phyloP scores from a whole-genome alignment of 2,113 vertebrate species.

The Turnix velox region DNA sequence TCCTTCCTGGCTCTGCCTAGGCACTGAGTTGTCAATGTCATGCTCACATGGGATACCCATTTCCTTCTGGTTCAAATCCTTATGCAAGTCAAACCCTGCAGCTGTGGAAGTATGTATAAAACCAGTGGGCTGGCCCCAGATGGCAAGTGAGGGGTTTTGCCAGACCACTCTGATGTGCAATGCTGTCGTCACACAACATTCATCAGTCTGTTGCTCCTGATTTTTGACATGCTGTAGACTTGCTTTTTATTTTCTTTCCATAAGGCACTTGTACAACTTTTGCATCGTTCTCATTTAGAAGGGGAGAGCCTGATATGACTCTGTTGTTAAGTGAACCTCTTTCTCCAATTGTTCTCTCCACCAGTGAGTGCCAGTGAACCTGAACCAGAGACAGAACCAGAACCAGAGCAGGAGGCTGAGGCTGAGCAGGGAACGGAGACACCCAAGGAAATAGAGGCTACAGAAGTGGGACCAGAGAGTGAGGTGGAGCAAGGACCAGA shows the following conservation, averaged over 20 bases:
- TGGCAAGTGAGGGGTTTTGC: neutral
- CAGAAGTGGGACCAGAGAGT: constrained; percentile 61
- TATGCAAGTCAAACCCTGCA: neutral
- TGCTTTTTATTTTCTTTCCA: constrained; percentile 18
- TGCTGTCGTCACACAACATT: neutral
- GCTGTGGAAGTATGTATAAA: constrained; percentile 27
- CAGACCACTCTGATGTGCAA: neutral
- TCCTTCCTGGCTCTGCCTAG: neutral
- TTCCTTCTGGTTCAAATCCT: neutral
- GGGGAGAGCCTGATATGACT: neutral
- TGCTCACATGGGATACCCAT: neutral
- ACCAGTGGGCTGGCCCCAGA: neutral
- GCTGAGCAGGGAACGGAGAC: constrained; percentile 62
- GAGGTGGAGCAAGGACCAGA: constrained; percentile 76
- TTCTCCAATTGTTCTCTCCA: constrained; percentile 67
- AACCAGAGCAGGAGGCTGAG: constrained; percentile 58
- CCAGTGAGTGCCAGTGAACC: constrained; percentile 74
- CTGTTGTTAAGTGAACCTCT: constrained; percentile 44
- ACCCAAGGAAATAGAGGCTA: constrained; percentile 55
- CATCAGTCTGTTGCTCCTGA: neutral
- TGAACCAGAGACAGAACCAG: constrained; percentile 64
- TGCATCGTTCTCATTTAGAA: neutral
- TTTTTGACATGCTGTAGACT: neutral
- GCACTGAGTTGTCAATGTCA: neutral
- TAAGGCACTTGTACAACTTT: neutral